Evolutionary conservation across 2,888 invertebrate genomes (phyloP).

Genomic region (Lasioglossum lativentre): DNA sequence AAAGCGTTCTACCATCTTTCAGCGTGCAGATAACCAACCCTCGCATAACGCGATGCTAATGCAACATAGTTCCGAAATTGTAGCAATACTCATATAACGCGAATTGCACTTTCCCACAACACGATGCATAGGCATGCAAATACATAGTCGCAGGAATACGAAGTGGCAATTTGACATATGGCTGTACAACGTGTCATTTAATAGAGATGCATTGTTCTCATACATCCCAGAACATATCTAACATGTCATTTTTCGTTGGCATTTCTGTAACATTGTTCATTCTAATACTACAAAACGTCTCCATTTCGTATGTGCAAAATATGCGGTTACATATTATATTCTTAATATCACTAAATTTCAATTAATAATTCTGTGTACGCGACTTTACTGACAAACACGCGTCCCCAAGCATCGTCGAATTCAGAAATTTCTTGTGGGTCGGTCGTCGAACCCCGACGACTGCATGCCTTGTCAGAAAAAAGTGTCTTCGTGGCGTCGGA

Average conservation of each 20-base stretch:
- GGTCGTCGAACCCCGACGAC: constrained; percentile 32
- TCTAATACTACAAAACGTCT: neutral
- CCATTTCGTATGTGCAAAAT: neutral
- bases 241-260: neutral
- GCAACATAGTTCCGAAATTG: neutral
- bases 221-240: neutral
- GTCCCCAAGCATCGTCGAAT: neutral
- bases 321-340: neutral
- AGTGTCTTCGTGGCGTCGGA: constrained; percentile 28
- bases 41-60: neutral
- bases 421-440: neutral
- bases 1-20: neutral
- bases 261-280: neutral
- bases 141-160: neutral
- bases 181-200: neutral
- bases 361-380: no score
- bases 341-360: neutral
- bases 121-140: neutral
- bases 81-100: neutral
- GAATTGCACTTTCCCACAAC: neutral
- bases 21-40: neutral
- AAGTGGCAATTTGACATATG: constrained; percentile 4
- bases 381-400: no score
- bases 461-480: constrained; percentile 58
- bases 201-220: neutral